These are phyloP conservation scores for Branchellion lobata DNA, from an alignment of 2,888 invertebrate genomes.

Conservation along the genomic window DNA sequence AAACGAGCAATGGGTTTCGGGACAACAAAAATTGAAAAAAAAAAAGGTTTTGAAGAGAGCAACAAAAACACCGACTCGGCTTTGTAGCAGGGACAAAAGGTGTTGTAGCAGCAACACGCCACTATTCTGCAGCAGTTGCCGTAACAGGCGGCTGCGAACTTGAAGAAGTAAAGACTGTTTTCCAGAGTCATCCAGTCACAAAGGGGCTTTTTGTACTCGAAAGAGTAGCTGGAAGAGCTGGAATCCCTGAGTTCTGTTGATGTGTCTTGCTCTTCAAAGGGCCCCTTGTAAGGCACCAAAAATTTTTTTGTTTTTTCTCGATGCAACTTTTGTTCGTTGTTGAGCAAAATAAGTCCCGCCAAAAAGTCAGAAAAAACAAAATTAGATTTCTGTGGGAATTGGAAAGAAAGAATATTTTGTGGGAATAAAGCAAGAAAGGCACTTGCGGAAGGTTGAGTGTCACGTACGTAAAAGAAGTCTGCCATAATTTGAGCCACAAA, in stretches of 20 bases:
- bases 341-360: slow-evolving; percentile 80
- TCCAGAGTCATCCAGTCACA: slow-evolving; percentile 76
- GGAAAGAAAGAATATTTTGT: slow-evolving; percentile 1
- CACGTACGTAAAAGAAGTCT: slow-evolving; percentile 70
- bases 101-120: background rate
- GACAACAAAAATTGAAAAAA: too few relatives aligned
- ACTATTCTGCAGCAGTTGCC: slow-evolving; percentile 63
- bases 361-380: slow-evolving; percentile 84
- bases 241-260: too few relatives aligned
- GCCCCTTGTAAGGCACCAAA: too few relatives aligned
- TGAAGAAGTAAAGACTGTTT: slow-evolving; percentile 75
- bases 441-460: slow-evolving; percentile 70
- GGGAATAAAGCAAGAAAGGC: background rate
- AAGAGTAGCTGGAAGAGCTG: background rate
- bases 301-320: background rate
- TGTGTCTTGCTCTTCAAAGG: too few relatives aligned
- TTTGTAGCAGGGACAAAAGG: background rate
- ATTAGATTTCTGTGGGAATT: slow-evolving; percentile 71
- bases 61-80: background rate
- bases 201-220: background rate
- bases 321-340: slow-evolving; percentile 54
- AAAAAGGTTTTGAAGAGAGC: background rate
- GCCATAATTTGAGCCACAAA: slow-evolving; percentile 38
- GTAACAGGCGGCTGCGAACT: slow-evolving; percentile 79
- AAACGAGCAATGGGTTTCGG: too few relatives aligned